These are phyloP conservation scores for Sipha maydis DNA, from an alignment of 2,888 invertebrate species.

Conservation along the genomic window DNA sequence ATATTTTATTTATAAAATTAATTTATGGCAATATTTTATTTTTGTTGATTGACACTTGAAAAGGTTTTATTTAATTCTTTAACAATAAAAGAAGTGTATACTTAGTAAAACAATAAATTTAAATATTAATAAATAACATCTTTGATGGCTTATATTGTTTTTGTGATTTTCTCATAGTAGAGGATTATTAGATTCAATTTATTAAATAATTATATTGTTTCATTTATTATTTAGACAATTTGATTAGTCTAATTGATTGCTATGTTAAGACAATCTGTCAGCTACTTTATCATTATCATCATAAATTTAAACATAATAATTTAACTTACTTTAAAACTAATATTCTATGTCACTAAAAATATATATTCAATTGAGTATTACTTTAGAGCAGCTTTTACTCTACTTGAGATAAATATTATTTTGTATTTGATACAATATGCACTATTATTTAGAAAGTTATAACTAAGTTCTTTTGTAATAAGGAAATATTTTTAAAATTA, in stretches of 20 bases:
- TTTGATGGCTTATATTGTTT: constrained; percentile 51
- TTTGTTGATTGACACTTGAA: constrained; percentile 19
- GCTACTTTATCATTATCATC: constrained; percentile 5
- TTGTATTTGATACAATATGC: not conserved
- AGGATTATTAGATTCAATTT: constrained; percentile 33
- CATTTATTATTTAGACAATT: not conserved
- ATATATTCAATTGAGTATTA: constrained; percentile 3
- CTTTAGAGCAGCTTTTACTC: constrained; percentile 16
- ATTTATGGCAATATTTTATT: constrained; percentile 26
- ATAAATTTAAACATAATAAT: constrained; percentile 27
- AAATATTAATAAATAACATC: constrained; percentile 49
- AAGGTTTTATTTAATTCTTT: not conserved
- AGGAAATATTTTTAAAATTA: constrained; percentile 10
- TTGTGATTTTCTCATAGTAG: constrained; percentile 35
- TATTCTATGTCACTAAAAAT: constrained; percentile 16
- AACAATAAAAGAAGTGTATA: constrained; percentile 27
- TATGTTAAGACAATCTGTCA: not conserved
- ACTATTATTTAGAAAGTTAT: constrained; percentile 20
- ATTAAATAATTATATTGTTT: not conserved
- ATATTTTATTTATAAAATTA: constrained; percentile 24
- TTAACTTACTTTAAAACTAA: not conserved
- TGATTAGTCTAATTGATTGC: not conserved
- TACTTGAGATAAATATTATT: constrained; percentile 11
- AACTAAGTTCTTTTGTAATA: constrained; percentile 21
- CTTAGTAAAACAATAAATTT: constrained; percentile 32